These are phyloP conservation scores for Sciurus vulgaris DNA, from an alignment of 2,797 vertebrate species.

Conservation along the genomic window DNA sequence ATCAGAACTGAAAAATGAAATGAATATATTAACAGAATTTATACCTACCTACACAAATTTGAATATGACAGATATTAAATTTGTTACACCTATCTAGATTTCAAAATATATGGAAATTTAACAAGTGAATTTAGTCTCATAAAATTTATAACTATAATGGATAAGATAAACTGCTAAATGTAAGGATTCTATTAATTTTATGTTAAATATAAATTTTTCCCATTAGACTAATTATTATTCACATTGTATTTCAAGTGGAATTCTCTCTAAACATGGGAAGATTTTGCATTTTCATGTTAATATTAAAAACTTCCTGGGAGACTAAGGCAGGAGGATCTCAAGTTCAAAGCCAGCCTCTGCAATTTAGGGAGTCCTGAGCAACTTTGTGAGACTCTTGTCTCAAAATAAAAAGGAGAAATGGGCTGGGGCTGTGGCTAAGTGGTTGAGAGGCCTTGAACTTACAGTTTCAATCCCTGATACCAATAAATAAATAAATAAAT, in stretches of 20 bases:
- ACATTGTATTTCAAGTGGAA: neutral
- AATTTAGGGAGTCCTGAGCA: too few relatives aligned
- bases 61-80: neutral
- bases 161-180: neutral
- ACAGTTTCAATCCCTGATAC: too few relatives aligned
- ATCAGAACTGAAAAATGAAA: neutral
- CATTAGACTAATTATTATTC: neutral
- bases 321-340: too few relatives aligned
- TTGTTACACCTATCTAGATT: neutral
- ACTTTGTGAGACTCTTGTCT: too few relatives aligned
- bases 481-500: too few relatives aligned
- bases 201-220: neutral
- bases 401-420: too few relatives aligned
- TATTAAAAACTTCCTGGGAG: neutral
- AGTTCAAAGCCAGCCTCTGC: too few relatives aligned
- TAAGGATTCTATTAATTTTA: neutral
- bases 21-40: neutral
- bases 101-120: neutral
- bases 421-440: too few relatives aligned
- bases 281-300: neutral
- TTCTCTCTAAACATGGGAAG: neutral
- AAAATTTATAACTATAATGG: neutral
- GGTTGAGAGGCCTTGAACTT: too few relatives aligned
- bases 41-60: neutral
- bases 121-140: neutral